phyloP scores from a whole-genome alignment of 2,797 vertebrate species.

The Myioborus melanocephalus region DNA sequence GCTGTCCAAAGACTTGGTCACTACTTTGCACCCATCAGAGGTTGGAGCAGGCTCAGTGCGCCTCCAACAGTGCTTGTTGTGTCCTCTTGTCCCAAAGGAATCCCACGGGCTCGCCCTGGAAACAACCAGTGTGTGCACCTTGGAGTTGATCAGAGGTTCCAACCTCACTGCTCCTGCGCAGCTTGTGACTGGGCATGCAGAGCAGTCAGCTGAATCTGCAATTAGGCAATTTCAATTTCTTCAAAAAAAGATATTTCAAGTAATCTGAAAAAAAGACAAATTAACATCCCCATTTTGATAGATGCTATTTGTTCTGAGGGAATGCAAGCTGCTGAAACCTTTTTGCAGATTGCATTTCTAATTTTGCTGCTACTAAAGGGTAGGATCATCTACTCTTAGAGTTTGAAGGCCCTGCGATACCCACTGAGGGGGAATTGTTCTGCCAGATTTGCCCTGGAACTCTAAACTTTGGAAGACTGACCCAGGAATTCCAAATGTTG shows the following conservation, averaged over 20 bases:
- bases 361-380: neutral
- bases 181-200: neutral
- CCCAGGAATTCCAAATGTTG: neutral
- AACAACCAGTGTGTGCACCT: neutral
- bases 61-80: neutral
- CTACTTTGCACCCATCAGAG: neutral
- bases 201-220: neutral
- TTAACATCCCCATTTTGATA: neutral
- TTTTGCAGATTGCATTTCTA: neutral
- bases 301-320: accelerated
- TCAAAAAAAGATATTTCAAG: neutral
- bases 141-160: neutral
- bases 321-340: neutral
- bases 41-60: neutral
- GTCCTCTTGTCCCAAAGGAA: neutral
- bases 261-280: neutral
- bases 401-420: neutral
- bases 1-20: neutral
- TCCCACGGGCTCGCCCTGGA: accelerated
- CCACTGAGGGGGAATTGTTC: neutral
- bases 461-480: neutral
- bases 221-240: neutral
- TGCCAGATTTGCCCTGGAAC: neutral
- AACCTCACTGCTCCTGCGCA: neutral
- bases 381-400: neutral